These are phyloP conservation scores for Clepsis dumicolana DNA, from an alignment of 2,888 invertebrate genomes.

Conservation along the genomic window DNA sequence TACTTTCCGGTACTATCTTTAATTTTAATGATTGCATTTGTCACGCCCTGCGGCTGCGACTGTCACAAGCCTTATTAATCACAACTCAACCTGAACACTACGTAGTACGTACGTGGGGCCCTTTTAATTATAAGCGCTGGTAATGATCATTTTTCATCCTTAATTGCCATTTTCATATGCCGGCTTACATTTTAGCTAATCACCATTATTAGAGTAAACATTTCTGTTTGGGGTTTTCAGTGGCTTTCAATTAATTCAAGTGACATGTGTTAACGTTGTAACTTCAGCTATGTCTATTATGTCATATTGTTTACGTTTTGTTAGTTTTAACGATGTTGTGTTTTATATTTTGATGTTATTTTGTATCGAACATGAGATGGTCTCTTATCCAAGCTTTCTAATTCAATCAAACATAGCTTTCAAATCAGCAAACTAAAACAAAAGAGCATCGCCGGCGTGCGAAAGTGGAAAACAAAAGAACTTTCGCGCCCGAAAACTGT, in stretches of 20 bases:
- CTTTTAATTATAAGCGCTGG: constrained; percentile 81
- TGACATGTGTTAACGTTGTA: constrained; percentile 36
- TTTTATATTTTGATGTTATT: too few species aligned
- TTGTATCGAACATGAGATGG: too few species aligned
- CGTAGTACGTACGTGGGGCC: constrained; percentile 67
- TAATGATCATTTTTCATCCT: constrained; percentile 84
- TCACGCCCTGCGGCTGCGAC: constrained; percentile 61
- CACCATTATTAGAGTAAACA: constrained; percentile 72
- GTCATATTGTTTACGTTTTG: neutral
- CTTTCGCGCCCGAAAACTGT: constrained; percentile 29
- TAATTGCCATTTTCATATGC: constrained; percentile 77
- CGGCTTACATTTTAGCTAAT: constrained; percentile 74
- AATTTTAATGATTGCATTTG: constrained; percentile 59
- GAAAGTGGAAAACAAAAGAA: constrained; percentile 29
- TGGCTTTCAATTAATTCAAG: constrained; percentile 53
- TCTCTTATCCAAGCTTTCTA: too few species aligned
- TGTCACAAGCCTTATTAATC: constrained; percentile 81
- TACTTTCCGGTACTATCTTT: constrained; percentile 33
- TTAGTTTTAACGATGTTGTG: neutral
- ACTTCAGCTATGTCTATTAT: neutral
- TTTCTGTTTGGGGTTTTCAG: constrained; percentile 54
- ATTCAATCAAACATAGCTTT: too few species aligned
- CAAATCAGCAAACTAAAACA: neutral
- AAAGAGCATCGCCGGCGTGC: neutral
- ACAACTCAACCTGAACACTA: constrained; percentile 66